Evolutionary conservation across 2,797 vertebrate genomes (phyloP).

Genomic region (Peromyscus aztecus): DNA sequence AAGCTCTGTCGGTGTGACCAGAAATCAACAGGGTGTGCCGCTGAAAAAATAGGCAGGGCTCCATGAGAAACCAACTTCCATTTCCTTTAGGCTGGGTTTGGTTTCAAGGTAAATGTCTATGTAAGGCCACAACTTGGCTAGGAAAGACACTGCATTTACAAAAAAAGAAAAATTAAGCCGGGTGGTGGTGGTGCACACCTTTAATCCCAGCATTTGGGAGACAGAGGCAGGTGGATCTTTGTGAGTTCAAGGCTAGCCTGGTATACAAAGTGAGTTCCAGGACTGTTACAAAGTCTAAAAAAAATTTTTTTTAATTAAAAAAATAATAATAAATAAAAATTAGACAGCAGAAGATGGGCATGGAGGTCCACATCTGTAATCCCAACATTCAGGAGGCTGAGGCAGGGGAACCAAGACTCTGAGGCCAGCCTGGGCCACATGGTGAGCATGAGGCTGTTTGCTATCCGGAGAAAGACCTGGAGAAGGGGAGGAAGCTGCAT

Average conservation of each 20-base stretch:
- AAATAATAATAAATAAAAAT: background rate
- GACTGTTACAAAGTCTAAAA: background rate
- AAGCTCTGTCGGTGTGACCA: background rate
- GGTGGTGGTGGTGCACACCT: background rate
- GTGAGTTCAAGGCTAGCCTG: too few species aligned
- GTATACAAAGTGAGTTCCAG: too few species aligned
- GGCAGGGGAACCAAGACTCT: background rate
- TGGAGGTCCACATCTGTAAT: background rate
- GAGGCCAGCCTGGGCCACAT: background rate
- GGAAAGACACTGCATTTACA: conserved; percentile 1
- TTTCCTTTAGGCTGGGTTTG: background rate
- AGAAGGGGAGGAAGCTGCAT: background rate
- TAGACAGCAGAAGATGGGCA: background rate
- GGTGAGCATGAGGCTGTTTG: background rate
- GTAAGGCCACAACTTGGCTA: background rate
- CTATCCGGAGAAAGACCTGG: background rate
- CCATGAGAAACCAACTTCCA: background rate
- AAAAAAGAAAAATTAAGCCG: background rate
- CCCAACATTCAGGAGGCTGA: background rate
- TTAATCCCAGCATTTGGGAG: background rate
- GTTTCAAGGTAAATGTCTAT: conserved; percentile 13
- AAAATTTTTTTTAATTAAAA: background rate
- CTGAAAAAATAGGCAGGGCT: background rate
- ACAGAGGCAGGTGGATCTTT: background rate
- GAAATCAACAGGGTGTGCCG: background rate